Base-by-base conservation (phyloP, 2,113 vertebrate species). In the Meleagris gallopavo region DNA sequence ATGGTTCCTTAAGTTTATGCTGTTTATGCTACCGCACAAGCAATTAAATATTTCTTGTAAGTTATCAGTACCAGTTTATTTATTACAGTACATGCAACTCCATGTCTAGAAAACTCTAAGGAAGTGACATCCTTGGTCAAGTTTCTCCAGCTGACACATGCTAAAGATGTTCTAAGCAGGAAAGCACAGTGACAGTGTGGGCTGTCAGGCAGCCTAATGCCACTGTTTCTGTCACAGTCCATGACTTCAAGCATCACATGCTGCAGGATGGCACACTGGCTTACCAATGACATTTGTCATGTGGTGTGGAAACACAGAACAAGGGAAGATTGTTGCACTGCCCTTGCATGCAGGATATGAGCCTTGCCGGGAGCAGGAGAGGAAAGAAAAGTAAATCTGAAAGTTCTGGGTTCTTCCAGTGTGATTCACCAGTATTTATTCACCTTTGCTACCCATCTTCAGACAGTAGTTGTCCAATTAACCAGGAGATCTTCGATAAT, bases 201-300 rank as follows among this genome's bases (percentile, higher is more conserved):
- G 41, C 77, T 86, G 34, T 29, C 52, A 78, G 62, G n/a, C 48
- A 81, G 30, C n/a, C 62, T 43, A 15, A 30, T 17, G 54, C 11
- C 30, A 32, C 36, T 0, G 1, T 25, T 83, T 32, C 66, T 94
- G 43, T 52, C 61, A 15, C 34, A 69, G 46, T 21, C 43, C n/a
- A 8, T 89, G 87, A 89, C n/a, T 58, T 93, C 84, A 91, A 62
- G 62, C 67, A 54, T 66, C 62, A 75, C 73, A 55, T n/a, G 83
- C 75, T 85, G 74, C 62, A 77, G 72, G 27, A 41, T 38, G 41
- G 65, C 84, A 85, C 93, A 95, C 64, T 83, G 79, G 40, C 64
- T 40, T 34, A 21, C 41, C 0, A 2, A 3, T 29, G 30, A 54
- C 0, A 0, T 52, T 86, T 83, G 73, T 54, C 58, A 29, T 25